Percentiles rank a stretch among this genome's conserved stretches.
Evolutionary conservation across 2,797 vertebrate species (phyloP).

Genomic region (Enteromius mattozi): DNA sequence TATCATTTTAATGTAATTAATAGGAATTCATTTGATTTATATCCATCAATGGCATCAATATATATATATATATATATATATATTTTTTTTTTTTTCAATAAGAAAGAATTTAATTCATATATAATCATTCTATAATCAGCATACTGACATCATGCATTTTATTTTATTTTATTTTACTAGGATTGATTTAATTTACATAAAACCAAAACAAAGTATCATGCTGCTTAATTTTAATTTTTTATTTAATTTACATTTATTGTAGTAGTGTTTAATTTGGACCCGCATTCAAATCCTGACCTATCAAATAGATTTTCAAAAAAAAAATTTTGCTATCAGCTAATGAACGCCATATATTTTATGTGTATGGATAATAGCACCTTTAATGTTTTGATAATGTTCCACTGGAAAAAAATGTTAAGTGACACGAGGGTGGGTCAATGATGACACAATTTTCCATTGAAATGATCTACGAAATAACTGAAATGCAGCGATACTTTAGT

Average conservation of each 20-base stretch:
- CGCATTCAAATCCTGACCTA: not conserved
- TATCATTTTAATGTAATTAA: not conserved
- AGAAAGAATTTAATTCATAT: not conserved
- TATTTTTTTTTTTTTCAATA: not conserved
- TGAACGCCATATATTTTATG: not conserved
- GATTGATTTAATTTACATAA: not conserved
- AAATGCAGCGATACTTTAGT: not conserved
- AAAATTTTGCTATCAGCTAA: not conserved
- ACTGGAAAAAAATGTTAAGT: not conserved
- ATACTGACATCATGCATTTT: not conserved
- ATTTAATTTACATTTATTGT: not conserved
- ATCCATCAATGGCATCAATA: too few species aligned
- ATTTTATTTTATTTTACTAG: not conserved
- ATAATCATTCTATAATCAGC: too few species aligned
- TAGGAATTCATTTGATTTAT: not conserved
- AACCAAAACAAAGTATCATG: not conserved
- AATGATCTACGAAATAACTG: not conserved
- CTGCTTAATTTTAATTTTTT: not conserved
- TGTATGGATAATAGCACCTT: not conserved
- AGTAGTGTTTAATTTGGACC: not conserved
- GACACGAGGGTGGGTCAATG: not conserved
- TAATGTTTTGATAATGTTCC: slow-evolving; percentile 6
- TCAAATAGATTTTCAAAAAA: not conserved
- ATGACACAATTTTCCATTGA: not conserved
- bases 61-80: not conserved